Evolutionary conservation across 1,140 invertebrate species (phyloP), one percentile per base, ranked within the genome.

Genomic region (Drosophila chauvacae): DNA sequence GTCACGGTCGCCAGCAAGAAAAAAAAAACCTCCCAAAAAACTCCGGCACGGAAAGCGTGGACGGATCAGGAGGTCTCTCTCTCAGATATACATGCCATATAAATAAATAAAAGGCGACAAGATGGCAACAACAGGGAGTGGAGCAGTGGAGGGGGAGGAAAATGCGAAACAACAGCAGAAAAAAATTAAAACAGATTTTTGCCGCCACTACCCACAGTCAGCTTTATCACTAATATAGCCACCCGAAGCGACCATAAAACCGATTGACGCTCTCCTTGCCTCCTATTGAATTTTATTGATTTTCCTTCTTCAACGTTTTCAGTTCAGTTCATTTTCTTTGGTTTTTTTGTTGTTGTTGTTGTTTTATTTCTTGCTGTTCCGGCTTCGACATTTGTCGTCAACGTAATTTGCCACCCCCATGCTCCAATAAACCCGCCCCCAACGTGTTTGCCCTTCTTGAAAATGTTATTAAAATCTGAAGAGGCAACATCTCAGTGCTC

Each of bases 201-300:
- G 81, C 80, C 51, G 55, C 74, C 74, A 78, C 61, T 44, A 55
- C 51, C 62, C 44, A 26, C 42, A 28, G 16, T 9, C 10, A n/a
- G 58, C 33, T 75, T 64, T 75, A 76, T 75, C 59, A 65, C 71
- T 75, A 76, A 75, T 74, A 75, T 72, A 56, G 73, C 45, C 41
- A 66, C 51, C 61, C 51, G 76, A 83, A 77, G 56, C 70, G 73
- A 81, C 70, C 66, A 88, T 87, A 80, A 87, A 88, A 88, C 66
- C 76, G 80, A 82, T 86, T 82, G 75, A 28, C 80, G 63, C 56
- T 65, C 56, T 51, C 62, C 42, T 51, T 61, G 64, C 79, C 76
- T 76, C 57, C 83, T 76, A 87, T 87, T 84, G 85, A 84, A 88
- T 88, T 88, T 87, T 87, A 87, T 87, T 84, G 84, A 88, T 88